Conservation (phyloP, 2,113 vertebrate genomes). For the Excalfactoria chinensis region DNA sequence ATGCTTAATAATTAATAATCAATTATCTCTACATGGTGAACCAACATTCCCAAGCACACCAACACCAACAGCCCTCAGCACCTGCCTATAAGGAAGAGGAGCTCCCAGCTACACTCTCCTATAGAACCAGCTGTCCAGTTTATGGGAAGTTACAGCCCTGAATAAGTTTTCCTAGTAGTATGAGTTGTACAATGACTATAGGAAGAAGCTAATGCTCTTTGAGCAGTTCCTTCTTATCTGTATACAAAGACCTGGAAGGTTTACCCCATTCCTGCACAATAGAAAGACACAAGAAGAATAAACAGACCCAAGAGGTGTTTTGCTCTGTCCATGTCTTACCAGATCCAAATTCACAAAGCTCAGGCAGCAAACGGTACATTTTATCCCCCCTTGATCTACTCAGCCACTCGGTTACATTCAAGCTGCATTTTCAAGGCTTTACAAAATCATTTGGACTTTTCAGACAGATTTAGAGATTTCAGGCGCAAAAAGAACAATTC, state of each 20-base stretch:
- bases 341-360: neutral
- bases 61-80: neutral
- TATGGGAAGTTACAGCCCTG: neutral
- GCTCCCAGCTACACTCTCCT: accelerated
- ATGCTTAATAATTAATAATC: neutral
- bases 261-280: neutral
- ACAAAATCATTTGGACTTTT: neutral
- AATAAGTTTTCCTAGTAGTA: neutral
- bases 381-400: neutral
- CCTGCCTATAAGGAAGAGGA: neutral
- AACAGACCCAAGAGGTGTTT: neutral
- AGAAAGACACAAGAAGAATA: neutral
- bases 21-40: neutral
- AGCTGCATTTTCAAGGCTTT: neutral
- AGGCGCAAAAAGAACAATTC: neutral
- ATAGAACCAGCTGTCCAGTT: neutral
- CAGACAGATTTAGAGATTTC: neutral
- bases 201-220: neutral
- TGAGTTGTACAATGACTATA: neutral
- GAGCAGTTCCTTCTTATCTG: neutral
- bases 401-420: neutral
- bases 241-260: neutral
- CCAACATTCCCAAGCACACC: neutral
- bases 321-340: neutral
- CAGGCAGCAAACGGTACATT: neutral